phyloP scores from a whole-genome alignment of 2,113 vertebrate species.

The Vanacampus margaritifer region DNA sequence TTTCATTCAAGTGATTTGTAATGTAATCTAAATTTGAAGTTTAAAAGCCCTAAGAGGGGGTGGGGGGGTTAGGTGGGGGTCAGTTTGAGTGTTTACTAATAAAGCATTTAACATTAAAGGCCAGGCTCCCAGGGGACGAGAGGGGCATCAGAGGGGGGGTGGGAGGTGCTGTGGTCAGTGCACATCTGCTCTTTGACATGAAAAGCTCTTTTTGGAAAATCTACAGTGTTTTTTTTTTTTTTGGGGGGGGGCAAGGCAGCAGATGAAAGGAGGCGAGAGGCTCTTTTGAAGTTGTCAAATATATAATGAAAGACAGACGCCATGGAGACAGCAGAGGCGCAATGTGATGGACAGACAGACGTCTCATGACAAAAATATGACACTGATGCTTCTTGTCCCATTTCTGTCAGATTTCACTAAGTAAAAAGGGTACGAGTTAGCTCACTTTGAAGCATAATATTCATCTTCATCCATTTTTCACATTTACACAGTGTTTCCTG shows the following conservation, averaged over 20 bases:
- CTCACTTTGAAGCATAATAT: background rate
- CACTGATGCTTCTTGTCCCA: constrained; percentile 3
- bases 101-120: constrained; percentile 13
- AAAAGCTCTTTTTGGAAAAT: constrained; percentile 71
- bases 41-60: background rate
- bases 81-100: constrained; percentile 3
- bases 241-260: constrained; percentile 61
- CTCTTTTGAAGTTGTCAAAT: constrained; percentile 74
- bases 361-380: constrained; percentile 7
- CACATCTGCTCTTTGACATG: constrained; percentile 43
- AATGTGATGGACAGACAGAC: constrained; percentile 22
- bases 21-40: background rate
- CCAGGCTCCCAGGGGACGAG: background rate
- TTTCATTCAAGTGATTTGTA: background rate
- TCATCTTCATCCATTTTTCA: background rate
- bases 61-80: too few relatives aligned
- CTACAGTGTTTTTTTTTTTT: background rate
- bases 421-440: background rate
- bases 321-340: constrained; percentile 34
- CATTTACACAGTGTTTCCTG: constrained; percentile 6
- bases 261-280: constrained; percentile 78
- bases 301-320: constrained; percentile 51
- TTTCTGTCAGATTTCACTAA: constrained; percentile 1
- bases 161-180: constrained; percentile 45
- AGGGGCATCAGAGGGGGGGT: constrained; percentile 2